These are phyloP conservation scores for Scaeva pyrastri DNA, from an alignment of 2,888 invertebrate genomes.

Conservation along the genomic window DNA sequence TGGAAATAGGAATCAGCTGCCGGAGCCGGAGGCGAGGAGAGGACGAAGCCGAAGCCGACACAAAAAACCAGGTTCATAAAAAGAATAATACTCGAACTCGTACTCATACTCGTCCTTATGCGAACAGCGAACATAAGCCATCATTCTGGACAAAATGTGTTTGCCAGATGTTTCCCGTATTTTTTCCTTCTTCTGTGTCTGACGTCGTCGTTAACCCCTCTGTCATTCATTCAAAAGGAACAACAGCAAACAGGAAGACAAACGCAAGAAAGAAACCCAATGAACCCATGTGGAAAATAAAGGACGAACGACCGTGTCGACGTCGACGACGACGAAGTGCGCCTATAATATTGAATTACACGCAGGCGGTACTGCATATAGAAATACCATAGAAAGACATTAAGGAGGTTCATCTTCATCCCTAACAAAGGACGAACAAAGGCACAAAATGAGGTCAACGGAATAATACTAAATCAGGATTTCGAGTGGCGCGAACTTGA, in stretches of 20 bases:
- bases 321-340: conserved; percentile 1
- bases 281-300: conserved; percentile 16
- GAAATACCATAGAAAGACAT: conserved; percentile 17
- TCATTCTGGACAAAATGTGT: conserved; percentile 57
- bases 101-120: too few species aligned
- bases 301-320: conserved; percentile 1
- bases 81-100: conserved; percentile 37
- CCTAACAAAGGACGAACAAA: conserved; percentile 37
- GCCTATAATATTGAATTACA: conserved; percentile 66
- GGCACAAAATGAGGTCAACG: conserved; percentile 22
- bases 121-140: conserved; percentile 35
- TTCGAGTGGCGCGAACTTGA: conserved; percentile 4
- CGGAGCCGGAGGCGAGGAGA: not conserved
- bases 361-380: conserved; percentile 24
- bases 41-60: too few species aligned
- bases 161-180: conserved; percentile 60
- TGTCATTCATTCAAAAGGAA: not conserved
- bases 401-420: conserved; percentile 40
- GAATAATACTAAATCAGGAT: not conserved
- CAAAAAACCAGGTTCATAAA: conserved; percentile 50
- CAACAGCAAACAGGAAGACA: conserved; percentile 33
- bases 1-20: conserved; percentile 53
- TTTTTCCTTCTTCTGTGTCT: conserved; percentile 18
- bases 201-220: not conserved
- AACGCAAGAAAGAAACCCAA: conserved; percentile 33